Base-by-base conservation (phyloP, 2,797 vertebrate genomes). In the Gadopsis bispinosus region DNA sequence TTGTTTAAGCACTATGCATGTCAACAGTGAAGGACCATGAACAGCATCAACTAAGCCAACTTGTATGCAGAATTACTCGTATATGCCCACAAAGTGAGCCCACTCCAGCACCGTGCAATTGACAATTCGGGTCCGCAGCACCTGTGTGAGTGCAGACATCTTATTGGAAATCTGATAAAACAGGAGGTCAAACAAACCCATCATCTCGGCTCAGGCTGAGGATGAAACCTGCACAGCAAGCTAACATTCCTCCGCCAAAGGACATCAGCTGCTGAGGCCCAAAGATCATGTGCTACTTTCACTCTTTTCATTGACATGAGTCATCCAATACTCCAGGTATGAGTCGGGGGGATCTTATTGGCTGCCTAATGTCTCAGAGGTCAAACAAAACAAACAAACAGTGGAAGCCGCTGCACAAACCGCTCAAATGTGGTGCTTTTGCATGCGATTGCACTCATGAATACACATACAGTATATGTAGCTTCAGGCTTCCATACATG, bases 81-180 rank as follows among this genome's bases (percentile, higher is more conserved):
- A 9, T 9, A 4, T 33, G 5, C 14, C 26, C n/a, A 4, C 11
- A 29, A 39, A n/a, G 19, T 2, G 16, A 37, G 12, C 14, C 33
- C 7, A 11, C 33, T 37, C 26, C 4, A n/a, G 61, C 26, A 3
- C 17, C 5, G 11, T 53, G 26, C 20, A 20, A 22, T 2, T 20
- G 63, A 50, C 29, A 22, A 14, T 55, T 60, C 7, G 0, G 58
- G 47, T 55, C 66, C 29, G 69, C 58, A 7, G 20, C 31, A 10
- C 29, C 56, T 66, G 8, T 22, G 29, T 11, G 53, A 61, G 41
- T 10, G 4, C 45, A 64, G 54, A 53, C 35, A 0, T 79, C 55
- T 73, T 75, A 83, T 77, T 87, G 76, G 55, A 86, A 83, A 86
- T 72, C 59, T 69, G 77, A 75, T 88, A 53, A 85, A 88, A 67